Evolutionary conservation across 2,797 vertebrate species (phyloP).

Genomic region (Macrochelys suwanniensis): DNA sequence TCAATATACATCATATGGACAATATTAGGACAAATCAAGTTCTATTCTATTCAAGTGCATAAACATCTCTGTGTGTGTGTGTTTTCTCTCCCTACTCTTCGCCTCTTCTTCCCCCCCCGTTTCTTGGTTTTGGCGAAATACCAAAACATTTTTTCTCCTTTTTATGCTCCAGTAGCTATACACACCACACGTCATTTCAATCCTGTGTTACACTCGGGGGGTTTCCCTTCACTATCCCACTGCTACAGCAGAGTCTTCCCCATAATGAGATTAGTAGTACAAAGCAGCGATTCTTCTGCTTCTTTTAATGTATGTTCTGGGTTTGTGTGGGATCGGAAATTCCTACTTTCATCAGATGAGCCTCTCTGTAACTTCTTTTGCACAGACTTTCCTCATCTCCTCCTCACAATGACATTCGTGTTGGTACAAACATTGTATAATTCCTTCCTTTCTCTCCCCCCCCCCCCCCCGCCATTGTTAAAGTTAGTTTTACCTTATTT

Average conservation of each 20-base stretch:
- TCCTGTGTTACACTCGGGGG: background rate
- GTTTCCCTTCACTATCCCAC: conserved; percentile 19
- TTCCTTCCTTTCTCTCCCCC: accelerated
- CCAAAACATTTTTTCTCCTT: background rate
- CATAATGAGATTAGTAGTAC: conserved; percentile 50
- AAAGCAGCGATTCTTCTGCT: conserved; percentile 17
- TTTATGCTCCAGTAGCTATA: accelerated
- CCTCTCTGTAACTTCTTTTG: conserved; percentile 9
- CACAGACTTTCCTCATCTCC: background rate
- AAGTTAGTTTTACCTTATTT: background rate
- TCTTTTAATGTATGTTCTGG: conserved; percentile 35
- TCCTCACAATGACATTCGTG: background rate
- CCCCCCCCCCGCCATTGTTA: accelerated
- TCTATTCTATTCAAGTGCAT: accelerated
- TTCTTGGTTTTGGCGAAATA: background rate
- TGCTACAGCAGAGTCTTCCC: background rate
- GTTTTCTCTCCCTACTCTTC: too few relatives aligned
- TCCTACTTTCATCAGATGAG: conserved; percentile 41
- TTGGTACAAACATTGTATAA: background rate
- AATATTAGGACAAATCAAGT: accelerated
- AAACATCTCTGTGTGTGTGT: too few relatives aligned
- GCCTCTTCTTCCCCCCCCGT: accelerated
- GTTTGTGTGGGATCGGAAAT: conserved; percentile 60
- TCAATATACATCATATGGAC: background rate
- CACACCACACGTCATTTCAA: accelerated